phyloP scores from a whole-genome alignment of 2,888 invertebrate genomes.

The Cryptophagus acutangulus region DNA sequence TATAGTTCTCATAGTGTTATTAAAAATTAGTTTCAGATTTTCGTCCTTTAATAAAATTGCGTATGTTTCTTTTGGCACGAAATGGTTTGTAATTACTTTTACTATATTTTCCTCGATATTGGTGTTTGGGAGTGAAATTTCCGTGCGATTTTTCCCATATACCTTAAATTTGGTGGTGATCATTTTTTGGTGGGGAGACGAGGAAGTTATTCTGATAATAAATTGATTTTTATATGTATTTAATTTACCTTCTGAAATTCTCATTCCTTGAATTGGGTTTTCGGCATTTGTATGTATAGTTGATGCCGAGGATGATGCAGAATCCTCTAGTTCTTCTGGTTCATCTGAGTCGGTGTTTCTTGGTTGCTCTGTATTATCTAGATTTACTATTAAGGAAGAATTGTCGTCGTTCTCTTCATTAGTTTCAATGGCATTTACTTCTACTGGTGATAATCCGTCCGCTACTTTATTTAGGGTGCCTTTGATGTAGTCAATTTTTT shows the following conservation, averaged over 20 bases:
- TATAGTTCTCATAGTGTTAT: neutral
- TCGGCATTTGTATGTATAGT: conserved; percentile 7
- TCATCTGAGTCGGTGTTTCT: conserved; percentile 2
- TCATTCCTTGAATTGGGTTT: conserved; percentile 10
- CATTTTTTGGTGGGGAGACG: neutral
- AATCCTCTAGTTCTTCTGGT: no score
- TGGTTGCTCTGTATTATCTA: conserved; percentile 2
- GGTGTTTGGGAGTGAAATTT: neutral
- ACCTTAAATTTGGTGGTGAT: neutral
- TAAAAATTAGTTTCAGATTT: neutral
- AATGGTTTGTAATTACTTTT: neutral
- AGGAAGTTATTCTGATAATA: neutral
- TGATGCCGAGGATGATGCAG: no score
- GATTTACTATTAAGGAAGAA: neutral
- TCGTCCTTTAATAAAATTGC: neutral
- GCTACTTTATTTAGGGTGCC: conserved; percentile 25
- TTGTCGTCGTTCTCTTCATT: neutral
- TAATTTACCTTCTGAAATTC: neutral
- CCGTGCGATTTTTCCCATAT: neutral
- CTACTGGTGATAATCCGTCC: conserved; percentile 15
- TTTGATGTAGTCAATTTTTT: conserved; percentile 28
- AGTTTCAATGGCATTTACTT: conserved; percentile 12
- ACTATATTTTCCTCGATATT: neutral
- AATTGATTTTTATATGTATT: conserved; percentile 1
- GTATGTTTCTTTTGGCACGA: neutral